Conservation (phyloP, 2,888 invertebrate species). For the Ornithoptera alexandrae region DNA sequence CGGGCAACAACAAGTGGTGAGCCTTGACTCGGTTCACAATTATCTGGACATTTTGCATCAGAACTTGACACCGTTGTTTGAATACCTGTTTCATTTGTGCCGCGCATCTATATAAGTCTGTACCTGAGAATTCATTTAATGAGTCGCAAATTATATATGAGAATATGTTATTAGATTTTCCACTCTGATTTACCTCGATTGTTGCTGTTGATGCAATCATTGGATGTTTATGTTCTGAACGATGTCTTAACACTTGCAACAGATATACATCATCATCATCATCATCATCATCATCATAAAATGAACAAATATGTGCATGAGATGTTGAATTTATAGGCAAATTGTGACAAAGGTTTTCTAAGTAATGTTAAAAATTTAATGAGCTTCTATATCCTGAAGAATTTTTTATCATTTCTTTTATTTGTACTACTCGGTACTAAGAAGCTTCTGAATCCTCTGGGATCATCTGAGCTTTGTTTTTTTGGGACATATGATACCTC, state of each 20-base stretch:
- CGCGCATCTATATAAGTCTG: slow-evolving; percentile 36
- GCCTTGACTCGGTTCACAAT: slow-evolving; percentile 74
- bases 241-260: no score
- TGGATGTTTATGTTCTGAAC: no score
- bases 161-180: slow-evolving; percentile 57
- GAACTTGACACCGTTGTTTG: slow-evolving; percentile 64
- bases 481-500: slow-evolving; percentile 2
- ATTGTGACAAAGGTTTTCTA: no score
- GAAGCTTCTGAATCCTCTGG: background rate
- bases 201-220: background rate
- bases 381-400: no score
- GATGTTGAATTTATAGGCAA: no score
- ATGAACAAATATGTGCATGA: no score
- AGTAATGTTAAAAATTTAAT: no score
- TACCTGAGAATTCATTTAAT: slow-evolving; percentile 60
- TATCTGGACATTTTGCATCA: slow-evolving; percentile 72
- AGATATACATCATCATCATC: no score
- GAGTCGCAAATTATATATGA: slow-evolving; percentile 59
- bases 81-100: slow-evolving; percentile 43
- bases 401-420: no score
- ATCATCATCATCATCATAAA: no score
- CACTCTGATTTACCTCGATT: slow-evolving; percentile 63
- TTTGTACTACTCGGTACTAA: background rate
- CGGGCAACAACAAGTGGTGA: slow-evolving; percentile 62
- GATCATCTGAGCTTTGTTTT: slow-evolving; percentile 6